Percentiles rank a stretch among this genome's conserved stretches.
Conservation (phyloP, 2,888 invertebrate genomes). For the Microctonus hyperodae region DNA sequence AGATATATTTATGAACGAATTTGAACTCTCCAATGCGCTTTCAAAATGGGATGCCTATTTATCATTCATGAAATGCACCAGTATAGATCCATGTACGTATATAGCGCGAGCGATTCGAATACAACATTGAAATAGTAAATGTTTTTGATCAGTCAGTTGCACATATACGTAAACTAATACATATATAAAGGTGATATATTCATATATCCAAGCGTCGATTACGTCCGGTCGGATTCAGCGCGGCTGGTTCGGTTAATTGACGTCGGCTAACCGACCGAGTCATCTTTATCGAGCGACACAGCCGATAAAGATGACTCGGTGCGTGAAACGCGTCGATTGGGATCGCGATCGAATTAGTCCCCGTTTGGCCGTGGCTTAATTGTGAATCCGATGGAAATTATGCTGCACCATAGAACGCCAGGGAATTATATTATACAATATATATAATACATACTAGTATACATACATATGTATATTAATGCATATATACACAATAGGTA, state of each 20-base stretch:
- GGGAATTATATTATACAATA: neutral
- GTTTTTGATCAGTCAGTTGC: slow-evolving; percentile 24
- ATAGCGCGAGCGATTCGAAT: neutral
- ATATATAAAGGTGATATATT: neutral
- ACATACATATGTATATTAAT: too few species aligned
- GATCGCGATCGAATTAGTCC: slow-evolving; percentile 39
- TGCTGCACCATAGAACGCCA: neutral
- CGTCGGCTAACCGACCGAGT: slow-evolving; percentile 33
- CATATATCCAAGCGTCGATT: slow-evolving; percentile 23
- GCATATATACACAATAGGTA: neutral
- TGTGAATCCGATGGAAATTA: slow-evolving; percentile 29
- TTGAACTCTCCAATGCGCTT: neutral
- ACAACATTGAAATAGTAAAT: slow-evolving; percentile 12
- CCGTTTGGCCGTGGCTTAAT: slow-evolving; percentile 29
- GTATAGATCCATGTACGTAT: neutral
- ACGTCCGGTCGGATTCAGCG: slow-evolving; percentile 27
- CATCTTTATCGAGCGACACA: slow-evolving; percentile 30
- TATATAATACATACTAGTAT: too few species aligned
- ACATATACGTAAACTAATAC: neutral
- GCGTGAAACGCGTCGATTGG: slow-evolving; percentile 37
- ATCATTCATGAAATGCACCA: slow-evolving; percentile 16
- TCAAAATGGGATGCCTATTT: neutral
- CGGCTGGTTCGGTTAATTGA: slow-evolving; percentile 30
- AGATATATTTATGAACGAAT: neutral
- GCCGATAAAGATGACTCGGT: slow-evolving; percentile 33